phyloP scores from a whole-genome alignment of 2,113 vertebrate species.

The Sylvietta virens region DNA sequence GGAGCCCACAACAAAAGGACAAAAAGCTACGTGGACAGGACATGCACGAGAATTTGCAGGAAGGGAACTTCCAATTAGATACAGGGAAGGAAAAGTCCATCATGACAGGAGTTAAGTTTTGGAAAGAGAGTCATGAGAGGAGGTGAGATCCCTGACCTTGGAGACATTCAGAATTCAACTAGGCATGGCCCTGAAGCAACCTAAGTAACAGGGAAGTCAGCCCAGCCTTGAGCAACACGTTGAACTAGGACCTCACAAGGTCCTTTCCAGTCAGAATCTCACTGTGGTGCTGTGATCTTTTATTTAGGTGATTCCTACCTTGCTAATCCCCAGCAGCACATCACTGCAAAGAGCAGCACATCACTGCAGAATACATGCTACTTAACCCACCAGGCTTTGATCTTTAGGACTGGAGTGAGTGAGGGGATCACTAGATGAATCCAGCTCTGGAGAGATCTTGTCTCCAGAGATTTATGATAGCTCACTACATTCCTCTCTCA shows the following conservation, averaged over 20 bases:
- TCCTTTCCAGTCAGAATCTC: neutral
- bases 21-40: neutral
- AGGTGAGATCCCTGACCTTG: neutral
- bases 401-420: neutral
- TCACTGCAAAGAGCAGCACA: neutral
- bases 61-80: neutral
- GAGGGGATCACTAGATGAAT: slow-evolving; percentile 8
- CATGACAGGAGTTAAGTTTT: neutral
- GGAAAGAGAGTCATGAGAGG: neutral
- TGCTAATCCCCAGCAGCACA: neutral
- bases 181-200: neutral
- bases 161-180: neutral
- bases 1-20: neutral
- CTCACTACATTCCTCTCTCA: neutral
- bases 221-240: neutral
- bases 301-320: slow-evolving; percentile 8
- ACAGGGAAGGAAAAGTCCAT: neutral
- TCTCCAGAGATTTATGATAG: slow-evolving; percentile 17
- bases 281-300: neutral
- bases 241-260: neutral
- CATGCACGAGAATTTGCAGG: neutral
- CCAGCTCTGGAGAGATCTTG: neutral
- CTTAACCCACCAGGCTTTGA: slow-evolving; percentile 6
- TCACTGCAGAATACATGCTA: neutral
- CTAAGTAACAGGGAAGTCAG: neutral